phyloP scores from a whole-genome alignment of 2,888 invertebrate species.

The Pedicia rivosa region DNA sequence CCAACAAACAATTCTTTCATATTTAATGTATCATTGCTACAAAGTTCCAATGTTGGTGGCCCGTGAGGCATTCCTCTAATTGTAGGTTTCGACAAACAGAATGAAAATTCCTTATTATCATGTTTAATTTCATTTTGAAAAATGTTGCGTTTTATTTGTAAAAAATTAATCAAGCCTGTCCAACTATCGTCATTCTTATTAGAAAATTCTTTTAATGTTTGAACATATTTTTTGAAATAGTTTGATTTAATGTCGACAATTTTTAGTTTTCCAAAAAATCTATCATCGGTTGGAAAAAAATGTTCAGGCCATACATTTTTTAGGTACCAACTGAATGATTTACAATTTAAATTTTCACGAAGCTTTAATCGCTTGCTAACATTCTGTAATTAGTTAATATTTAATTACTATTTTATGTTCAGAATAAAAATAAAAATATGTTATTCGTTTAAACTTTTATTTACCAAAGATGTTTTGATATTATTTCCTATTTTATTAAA shows the following conservation, averaged over 20 bases:
- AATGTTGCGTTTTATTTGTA: slow-evolving; percentile 9
- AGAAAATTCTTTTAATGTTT: slow-evolving; percentile 8
- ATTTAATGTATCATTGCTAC: slow-evolving; percentile 15
- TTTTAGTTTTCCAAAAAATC: slow-evolving; percentile 77
- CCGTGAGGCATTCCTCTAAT: slow-evolving; percentile 7
- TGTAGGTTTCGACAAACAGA: background rate
- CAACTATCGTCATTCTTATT: slow-evolving; percentile 7
- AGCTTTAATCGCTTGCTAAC: slow-evolving; percentile 48
- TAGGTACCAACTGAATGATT: slow-evolving; percentile 86
- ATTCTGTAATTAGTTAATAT: slow-evolving; percentile 34
- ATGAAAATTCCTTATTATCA: background rate
- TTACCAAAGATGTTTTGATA: slow-evolving; percentile 14
- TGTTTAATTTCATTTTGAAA: background rate
- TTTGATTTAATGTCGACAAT: slow-evolving; percentile 12
- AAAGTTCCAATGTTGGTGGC: slow-evolving; percentile 8
- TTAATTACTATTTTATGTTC: slow-evolving; percentile 28
- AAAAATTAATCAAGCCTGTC: slow-evolving; percentile 16
- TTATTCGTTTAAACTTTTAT: too few relatives aligned
- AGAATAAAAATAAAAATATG: background rate
- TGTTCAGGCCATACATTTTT: slow-evolving; percentile 92
- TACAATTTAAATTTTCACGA: slow-evolving; percentile 57
- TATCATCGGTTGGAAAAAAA: slow-evolving; percentile 75
- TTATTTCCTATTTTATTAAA: slow-evolving; percentile 49
- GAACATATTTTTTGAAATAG: slow-evolving; percentile 6
- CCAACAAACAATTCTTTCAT: slow-evolving; percentile 51